Conservation (phyloP, 2,113 vertebrate genomes). For the Pseudopipra pipra region DNA sequence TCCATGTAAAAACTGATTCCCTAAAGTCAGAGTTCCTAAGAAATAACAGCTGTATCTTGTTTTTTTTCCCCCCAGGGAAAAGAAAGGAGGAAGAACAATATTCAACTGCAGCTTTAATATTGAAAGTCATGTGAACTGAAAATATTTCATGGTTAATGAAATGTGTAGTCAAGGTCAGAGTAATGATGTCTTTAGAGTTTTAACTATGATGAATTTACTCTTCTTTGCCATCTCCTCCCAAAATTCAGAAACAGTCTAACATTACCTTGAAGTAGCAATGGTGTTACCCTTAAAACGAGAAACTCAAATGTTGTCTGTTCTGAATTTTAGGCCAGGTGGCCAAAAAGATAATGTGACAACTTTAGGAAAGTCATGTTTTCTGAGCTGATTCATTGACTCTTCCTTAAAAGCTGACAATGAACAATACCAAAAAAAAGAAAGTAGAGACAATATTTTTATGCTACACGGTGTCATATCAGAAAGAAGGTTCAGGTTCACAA, state of each 20-base stretch:
- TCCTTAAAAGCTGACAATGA: neutral
- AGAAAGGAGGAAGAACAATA: neutral
- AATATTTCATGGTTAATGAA: conserved; percentile 44
- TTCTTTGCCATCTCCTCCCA: neutral
- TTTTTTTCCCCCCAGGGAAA: neutral
- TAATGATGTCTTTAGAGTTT: conserved; percentile 1
- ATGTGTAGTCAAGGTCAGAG: conserved; percentile 25
- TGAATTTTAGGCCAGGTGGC: neutral
- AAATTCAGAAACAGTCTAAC: neutral
- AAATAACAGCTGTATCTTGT: neutral
- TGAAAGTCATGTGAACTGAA: conserved; percentile 37
- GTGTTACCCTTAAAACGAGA: conserved; percentile 1
- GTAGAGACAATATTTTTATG: neutral
- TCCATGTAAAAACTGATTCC: neutral
- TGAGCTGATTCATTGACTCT: conserved; percentile 3
- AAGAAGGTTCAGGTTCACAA: neutral
- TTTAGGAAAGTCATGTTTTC: conserved; percentile 7
- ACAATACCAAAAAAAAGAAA: neutral
- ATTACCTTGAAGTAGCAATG: neutral
- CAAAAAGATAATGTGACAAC: conserved; percentile 33
- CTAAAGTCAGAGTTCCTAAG: neutral
- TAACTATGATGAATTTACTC: neutral
- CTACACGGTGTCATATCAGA: neutral
- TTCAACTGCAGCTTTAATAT: conserved; percentile 15
- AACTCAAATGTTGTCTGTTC: neutral